Conservation (phyloP, 2,113 vertebrate species). For the Strigops habroptila region DNA sequence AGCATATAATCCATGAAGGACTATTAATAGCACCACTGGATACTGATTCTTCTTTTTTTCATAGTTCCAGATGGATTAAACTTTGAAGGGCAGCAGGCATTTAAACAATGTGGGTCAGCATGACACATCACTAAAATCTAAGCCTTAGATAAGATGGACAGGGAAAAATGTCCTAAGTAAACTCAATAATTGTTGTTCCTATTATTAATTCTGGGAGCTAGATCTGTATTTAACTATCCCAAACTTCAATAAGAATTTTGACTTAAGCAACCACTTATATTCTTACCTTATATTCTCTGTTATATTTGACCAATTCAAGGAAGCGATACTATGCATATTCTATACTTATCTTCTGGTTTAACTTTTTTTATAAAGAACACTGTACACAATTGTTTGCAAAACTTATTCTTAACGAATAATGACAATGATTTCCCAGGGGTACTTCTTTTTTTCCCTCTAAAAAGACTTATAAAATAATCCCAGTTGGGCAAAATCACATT, state of each 20-base stretch:
- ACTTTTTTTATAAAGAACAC: background rate
- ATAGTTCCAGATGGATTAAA: background rate
- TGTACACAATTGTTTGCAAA: background rate
- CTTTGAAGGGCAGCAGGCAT: background rate
- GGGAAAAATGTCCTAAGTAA: background rate
- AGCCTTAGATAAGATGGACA: background rate
- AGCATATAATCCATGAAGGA: slow-evolving; percentile 26
- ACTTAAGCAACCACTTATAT: background rate
- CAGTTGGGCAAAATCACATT: background rate
- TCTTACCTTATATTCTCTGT: background rate
- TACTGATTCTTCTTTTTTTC: background rate
- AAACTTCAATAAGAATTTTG: background rate
- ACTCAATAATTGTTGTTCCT: background rate
- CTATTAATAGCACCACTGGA: slow-evolving; percentile 4
- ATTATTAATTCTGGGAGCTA: background rate
- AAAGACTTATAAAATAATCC: background rate
- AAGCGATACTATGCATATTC: background rate
- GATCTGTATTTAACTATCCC: background rate
- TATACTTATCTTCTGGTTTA: background rate
- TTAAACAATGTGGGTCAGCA: slow-evolving; percentile 1
- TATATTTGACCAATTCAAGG: background rate
- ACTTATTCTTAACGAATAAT: background rate
- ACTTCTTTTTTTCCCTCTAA: background rate
- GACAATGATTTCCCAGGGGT: background rate
- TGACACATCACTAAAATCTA: background rate